Base-by-base conservation (phyloP, 64 coral and sea anemone species). In the Catalaphyllia jardinei region DNA sequence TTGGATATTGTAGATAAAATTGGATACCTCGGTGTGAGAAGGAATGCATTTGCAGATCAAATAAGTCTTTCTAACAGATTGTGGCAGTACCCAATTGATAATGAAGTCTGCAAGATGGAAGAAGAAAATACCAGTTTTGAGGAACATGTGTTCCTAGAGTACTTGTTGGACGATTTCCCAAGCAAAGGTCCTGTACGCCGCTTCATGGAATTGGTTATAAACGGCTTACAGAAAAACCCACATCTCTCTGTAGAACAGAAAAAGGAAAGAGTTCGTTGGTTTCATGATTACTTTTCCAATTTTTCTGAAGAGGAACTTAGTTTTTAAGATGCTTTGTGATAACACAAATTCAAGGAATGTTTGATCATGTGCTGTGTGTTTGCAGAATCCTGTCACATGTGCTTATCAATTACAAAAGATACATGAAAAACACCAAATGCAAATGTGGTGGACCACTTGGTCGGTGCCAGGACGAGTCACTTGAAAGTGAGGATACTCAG, bases 191-290 rank as follows among this genome's bases (percentile, higher is more conserved):
- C 95, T n/a, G 95, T 98, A 29, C 89, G 95, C 9, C 93, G 87
- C 25, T 98, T 98, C 62, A 98, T 98, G 92, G 95, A 98, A 35
- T 87, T 98, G 82, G 95, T 98, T 17, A 81, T 94, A n/a, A 94
- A 82, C 89, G 95, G 95, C 19, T 80, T 98, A n/a, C 92, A 98
- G 60, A 86, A 92, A 79, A 98, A 98, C 80, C 92, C 95, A 54
- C 86, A 94, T 59, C 87, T 98, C 72, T 77, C 92, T 64, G 95
- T 98, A 10, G 71, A n/a, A 54, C 89, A 86, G 67, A 98, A 98
- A 33, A 94, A 92, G 79, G 79, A 94, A 31, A 78, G 91, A 86
- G 95, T 98, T 15, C 14, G 67, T 61, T 98, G 95, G 95, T 98
- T 98, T 72, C 94, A 94, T 30, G 86, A 98, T 67, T 98, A 98